A percentile compares a stretch with the other conserved stretches of the same genome.
These are phyloP conservation scores for Pyrgus malvae DNA, from an alignment of 2,888 invertebrate genomes.

Conservation along the genomic window DNA sequence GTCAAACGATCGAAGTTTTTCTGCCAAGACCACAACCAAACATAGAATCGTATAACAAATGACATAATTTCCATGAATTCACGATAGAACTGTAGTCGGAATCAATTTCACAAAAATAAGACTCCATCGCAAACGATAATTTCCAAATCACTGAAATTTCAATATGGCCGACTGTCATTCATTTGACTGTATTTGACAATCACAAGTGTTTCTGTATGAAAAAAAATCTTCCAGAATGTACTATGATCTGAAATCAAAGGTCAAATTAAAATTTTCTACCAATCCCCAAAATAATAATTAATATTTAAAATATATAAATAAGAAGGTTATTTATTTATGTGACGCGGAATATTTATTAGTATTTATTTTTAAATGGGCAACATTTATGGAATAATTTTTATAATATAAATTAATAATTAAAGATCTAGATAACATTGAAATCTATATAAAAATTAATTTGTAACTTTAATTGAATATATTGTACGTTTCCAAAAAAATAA, in stretches of 20 bases:
- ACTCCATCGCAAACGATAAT: slow-evolving; percentile 81
- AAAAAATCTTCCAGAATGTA: slow-evolving; percentile 29
- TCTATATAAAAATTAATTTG: too few species aligned
- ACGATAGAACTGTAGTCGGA: slow-evolving; percentile 73
- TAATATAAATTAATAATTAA: too few species aligned
- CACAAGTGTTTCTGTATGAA: slow-evolving; percentile 44
- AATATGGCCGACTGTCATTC: slow-evolving; percentile 64
- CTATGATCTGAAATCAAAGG: not conserved
- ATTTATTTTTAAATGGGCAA: too few species aligned
- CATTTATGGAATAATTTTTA: too few species aligned
- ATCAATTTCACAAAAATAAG: slow-evolving; percentile 76
- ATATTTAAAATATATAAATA: too few species aligned
- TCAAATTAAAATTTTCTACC: not conserved
- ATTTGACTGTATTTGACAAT: slow-evolving; percentile 14
- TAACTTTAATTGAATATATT: too few species aligned
- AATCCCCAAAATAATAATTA: too few species aligned
- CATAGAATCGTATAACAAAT: slow-evolving; percentile 71
- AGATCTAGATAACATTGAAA: too few species aligned
- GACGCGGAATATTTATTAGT: too few species aligned
- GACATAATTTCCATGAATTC: slow-evolving; percentile 78
- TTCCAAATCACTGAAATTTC: slow-evolving; percentile 68
- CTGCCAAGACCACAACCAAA: slow-evolving; percentile 71
- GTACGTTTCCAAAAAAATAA: too few species aligned
- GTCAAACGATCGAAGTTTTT: slow-evolving; percentile 78
- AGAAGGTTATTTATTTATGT: too few species aligned